Evolutionary conservation across 2,888 invertebrate genomes (phyloP).

Genomic region (Pandemis heparana): DNA sequence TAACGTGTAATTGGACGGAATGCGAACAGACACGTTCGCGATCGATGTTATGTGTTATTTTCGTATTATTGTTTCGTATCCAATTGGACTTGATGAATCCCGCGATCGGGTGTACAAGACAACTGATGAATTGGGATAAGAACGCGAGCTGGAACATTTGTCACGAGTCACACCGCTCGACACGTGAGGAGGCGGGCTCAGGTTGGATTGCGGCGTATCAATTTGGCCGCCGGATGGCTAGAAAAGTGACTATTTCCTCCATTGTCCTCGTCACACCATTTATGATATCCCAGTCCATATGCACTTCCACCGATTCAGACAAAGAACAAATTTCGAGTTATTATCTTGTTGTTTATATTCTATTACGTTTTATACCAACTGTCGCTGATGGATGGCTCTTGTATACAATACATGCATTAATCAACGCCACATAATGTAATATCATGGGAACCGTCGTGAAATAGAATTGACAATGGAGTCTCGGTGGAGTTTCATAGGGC

Average conservation of each 20-base stretch:
- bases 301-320: constrained; percentile 22
- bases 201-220: constrained; percentile 57
- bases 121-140: constrained; percentile 47
- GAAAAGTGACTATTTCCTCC: constrained; percentile 73
- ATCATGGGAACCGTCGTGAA: constrained; percentile 39
- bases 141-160: constrained; percentile 42
- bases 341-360: constrained; percentile 27
- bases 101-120: constrained; percentile 34
- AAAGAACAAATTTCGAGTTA: constrained; percentile 26
- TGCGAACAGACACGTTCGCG: constrained; percentile 58
- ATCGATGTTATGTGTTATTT: constrained; percentile 46
- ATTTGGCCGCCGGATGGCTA: constrained; percentile 68
- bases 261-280: constrained; percentile 35
- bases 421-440: constrained; percentile 42
- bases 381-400: constrained; percentile 41
- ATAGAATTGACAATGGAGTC: constrained; percentile 57
- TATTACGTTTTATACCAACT: constrained; percentile 26
- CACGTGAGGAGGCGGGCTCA: constrained; percentile 55
- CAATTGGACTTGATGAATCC: constrained; percentile 40
- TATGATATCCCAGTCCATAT: constrained; percentile 33
- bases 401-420: constrained; percentile 49
- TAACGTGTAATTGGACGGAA: constrained; percentile 66
- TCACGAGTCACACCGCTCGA: constrained; percentile 48
- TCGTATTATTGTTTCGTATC: constrained; percentile 26
- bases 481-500: constrained; percentile 48